Evolutionary conservation across 1,140 invertebrate species (phyloP).

Genomic region (Drosophila pandora): DNA sequence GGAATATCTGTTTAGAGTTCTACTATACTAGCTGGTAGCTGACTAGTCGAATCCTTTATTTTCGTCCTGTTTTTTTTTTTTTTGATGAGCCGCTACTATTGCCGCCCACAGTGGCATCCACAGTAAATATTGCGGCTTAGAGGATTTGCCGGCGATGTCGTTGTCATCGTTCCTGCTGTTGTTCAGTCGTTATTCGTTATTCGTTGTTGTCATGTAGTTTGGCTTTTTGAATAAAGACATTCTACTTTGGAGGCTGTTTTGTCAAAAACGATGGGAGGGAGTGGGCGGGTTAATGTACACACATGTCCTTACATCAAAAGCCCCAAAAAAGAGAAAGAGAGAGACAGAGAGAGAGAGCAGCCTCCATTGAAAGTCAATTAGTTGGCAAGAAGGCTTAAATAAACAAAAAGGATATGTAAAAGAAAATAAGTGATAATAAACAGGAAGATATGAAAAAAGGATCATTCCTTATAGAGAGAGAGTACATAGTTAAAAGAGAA

Average conservation of each 20-base stretch:
- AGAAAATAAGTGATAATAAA: no score
- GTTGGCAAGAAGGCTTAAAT: constrained; percentile 7
- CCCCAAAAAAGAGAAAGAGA: constrained; percentile 38
- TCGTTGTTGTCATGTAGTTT: constrained; percentile 40
- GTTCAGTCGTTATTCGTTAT: constrained; percentile 10
- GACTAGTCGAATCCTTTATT: constrained; percentile 11
- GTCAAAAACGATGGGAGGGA: constrained; percentile 21
- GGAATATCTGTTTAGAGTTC: no score
- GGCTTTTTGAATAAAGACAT: constrained; percentile 41
- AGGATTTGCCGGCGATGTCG: constrained; percentile 48
- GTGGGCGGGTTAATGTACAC: constrained; percentile 6
- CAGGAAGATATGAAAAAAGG: no score
- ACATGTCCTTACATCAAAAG: constrained; percentile 24
- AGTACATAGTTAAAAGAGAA: no score
- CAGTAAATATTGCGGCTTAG: constrained; percentile 69
- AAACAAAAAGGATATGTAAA: no score
- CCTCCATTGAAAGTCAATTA: constrained; percentile 61
- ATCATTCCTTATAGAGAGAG: no score
- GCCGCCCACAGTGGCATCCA: constrained; percentile 33
- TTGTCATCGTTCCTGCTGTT: constrained; percentile 17
- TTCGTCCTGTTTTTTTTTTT: background rate
- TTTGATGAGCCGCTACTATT: background rate
- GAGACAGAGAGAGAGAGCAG: constrained; percentile 13
- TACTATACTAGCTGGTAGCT: background rate
- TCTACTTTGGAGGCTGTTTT: constrained; percentile 38